phyloP scores from a whole-genome alignment of 1,140 invertebrate species.

The Mesaphorura yosii region DNA sequence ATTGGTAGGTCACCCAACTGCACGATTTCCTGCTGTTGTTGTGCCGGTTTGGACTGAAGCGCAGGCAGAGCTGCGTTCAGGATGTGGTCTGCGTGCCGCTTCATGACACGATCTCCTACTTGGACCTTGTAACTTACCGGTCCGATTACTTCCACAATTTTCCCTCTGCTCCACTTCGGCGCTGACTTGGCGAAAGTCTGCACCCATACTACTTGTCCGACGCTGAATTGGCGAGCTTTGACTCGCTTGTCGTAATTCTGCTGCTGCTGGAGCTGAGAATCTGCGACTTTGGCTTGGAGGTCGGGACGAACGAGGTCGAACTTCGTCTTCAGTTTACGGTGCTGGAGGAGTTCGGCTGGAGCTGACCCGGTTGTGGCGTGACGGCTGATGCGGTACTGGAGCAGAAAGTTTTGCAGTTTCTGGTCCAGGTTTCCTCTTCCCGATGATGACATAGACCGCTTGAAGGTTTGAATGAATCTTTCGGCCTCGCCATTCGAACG shows the following conservation, averaged over 20 bases:
- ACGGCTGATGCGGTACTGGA: slow-evolving; percentile 21
- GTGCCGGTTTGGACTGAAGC: not conserved
- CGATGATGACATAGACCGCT: slow-evolving; percentile 17
- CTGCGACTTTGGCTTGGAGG: not conserved
- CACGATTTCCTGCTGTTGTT: not conserved
- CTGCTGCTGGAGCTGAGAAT: not conserved
- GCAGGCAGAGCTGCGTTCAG: not conserved
- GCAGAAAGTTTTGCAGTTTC: slow-evolving; percentile 15
- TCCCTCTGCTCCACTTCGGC: slow-evolving; percentile 11
- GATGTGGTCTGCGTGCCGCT: slow-evolving; percentile 8
- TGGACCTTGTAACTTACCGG: slow-evolving; percentile 9
- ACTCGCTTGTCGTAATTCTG: not conserved
- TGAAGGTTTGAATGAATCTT: slow-evolving; percentile 33
- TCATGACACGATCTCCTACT: not conserved
- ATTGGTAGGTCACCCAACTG: not conserved
- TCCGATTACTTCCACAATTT: not conserved
- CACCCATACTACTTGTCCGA: slow-evolving; percentile 10
- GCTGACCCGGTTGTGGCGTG: slow-evolving; percentile 22
- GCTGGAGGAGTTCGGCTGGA: slow-evolving; percentile 19
- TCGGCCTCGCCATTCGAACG: slow-evolving; percentile 32
- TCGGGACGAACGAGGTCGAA: slow-evolving; percentile 21
- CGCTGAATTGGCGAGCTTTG: not conserved
- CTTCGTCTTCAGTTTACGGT: slow-evolving; percentile 1
- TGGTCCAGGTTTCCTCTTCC: not conserved
- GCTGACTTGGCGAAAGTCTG: slow-evolving; percentile 7